These are phyloP conservation scores for Leptopilina clavipes DNA, from an alignment of 1,140 invertebrate genomes.

Conservation along the genomic window DNA sequence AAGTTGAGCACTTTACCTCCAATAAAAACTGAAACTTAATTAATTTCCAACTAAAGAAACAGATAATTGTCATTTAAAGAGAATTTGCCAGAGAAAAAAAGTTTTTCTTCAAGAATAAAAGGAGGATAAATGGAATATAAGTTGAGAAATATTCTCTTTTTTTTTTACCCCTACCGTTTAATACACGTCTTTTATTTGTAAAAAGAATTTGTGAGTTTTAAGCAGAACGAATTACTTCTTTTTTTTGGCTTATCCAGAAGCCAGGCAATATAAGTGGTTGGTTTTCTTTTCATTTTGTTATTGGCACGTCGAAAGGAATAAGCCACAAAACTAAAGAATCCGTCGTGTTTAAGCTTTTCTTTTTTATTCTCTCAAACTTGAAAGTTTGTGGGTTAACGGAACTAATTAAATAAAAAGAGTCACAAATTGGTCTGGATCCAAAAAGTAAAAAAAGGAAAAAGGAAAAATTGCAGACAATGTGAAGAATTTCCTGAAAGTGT, in stretches of 20 bases:
- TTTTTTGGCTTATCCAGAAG: not conserved
- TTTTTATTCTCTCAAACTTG: not conserved
- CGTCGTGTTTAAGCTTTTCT: not conserved
- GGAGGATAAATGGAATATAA: not conserved
- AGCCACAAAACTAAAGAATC: not conserved
- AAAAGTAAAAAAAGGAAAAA: not conserved
- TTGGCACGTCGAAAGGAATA: slow-evolving; percentile 24
- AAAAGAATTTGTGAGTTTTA: slow-evolving; percentile 1
- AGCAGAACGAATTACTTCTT: not conserved
- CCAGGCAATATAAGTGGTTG: not conserved
- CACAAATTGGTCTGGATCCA: slow-evolving; percentile 8
- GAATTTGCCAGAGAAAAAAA: not conserved
- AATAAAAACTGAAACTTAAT: slow-evolving; percentile 5
- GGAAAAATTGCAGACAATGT: not conserved
- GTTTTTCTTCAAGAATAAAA: not conserved
- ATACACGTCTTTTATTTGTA: not conserved
- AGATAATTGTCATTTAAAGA: not conserved
- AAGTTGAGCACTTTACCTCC: not conserved
- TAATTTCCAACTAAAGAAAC: slow-evolving; percentile 2
- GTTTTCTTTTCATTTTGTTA: slow-evolving; percentile 8
- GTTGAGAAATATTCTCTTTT: not conserved
- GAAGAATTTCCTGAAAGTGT: slow-evolving; percentile 20
- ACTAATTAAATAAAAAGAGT: slow-evolving; percentile 30
- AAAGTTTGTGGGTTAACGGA: slow-evolving; percentile 4
- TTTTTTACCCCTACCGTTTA: too few relatives aligned